Evolutionary conservation across 2,888 invertebrate genomes (phyloP).

Genomic region (Acheta domesticus): DNA sequence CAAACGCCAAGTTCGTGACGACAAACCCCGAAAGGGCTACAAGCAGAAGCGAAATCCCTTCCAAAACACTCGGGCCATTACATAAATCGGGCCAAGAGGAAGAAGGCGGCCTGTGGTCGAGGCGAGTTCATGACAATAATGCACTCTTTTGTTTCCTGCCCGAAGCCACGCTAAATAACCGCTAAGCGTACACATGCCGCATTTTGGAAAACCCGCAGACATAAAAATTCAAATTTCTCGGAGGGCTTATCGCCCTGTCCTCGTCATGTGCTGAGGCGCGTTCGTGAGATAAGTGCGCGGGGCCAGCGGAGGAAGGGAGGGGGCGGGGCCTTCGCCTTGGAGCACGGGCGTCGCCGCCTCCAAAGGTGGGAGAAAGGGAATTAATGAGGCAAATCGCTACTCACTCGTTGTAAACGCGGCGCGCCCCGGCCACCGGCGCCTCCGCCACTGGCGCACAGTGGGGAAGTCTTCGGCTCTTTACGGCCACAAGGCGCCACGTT

Average conservation of each 20-base stretch:
- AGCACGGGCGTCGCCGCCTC: background rate
- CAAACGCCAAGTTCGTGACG: constrained; percentile 9
- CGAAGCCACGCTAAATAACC: constrained; percentile 6
- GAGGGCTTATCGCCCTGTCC: background rate
- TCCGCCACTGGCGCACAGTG: too few species aligned
- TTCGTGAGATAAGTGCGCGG: background rate
- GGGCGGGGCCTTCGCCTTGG: background rate
- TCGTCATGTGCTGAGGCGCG: background rate
- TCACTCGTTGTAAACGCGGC: background rate
- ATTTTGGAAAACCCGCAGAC: background rate
- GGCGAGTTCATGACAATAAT: constrained; percentile 18
- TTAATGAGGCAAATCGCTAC: background rate
- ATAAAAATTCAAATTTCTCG: background rate
- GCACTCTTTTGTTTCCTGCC: constrained; percentile 1
- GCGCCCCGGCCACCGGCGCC: background rate
- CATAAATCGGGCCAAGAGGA: background rate
- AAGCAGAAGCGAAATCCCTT: background rate
- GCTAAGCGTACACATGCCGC: background rate
- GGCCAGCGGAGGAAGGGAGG: background rate
- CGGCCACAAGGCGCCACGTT: too few species aligned
- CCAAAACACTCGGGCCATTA: background rate
- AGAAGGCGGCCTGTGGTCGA: background rate
- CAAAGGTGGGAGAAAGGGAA: background rate
- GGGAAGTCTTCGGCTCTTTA: too few species aligned
- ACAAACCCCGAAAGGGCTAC: background rate